A percentile compares a stretch with the other conserved stretches of the same genome.
Evolutionary conservation across 2,797 vertebrate genomes (phyloP).

Genomic region (Loriculus beryllinus): DNA sequence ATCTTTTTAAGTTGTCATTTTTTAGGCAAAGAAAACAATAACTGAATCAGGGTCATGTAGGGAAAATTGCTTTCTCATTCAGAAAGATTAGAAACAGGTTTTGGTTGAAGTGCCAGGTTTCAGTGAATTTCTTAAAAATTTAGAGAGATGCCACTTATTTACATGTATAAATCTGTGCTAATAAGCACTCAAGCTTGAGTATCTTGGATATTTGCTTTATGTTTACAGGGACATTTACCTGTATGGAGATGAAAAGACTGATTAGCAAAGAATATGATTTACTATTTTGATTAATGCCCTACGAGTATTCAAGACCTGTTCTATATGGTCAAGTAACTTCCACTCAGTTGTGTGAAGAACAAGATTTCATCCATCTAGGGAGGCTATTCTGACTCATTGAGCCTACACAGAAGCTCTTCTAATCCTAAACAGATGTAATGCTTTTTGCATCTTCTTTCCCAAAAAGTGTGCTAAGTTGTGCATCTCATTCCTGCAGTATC

Average conservation of each 20-base stretch:
- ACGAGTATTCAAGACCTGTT: background rate
- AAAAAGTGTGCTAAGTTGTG: background rate
- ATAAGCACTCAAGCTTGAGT: background rate
- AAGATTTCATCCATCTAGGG: background rate
- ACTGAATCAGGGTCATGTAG: conserved; percentile 16
- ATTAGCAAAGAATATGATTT: background rate
- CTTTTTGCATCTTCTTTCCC: background rate
- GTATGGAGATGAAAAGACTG: background rate
- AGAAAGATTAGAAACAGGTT: conserved; percentile 51
- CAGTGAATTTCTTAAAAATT: background rate
- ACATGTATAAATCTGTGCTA: background rate
- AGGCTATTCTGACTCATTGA: background rate
- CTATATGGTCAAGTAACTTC: background rate
- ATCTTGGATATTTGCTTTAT: background rate
- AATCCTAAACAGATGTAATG: background rate
- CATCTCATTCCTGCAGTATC: background rate
- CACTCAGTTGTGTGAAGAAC: background rate
- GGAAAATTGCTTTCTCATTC: conserved; percentile 53
- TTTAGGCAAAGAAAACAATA: conserved; percentile 42
- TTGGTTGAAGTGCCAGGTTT: background rate
- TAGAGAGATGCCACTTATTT: conserved; percentile 9
- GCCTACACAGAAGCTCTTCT: background rate
- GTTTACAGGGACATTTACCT: background rate
- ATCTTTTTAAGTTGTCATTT: conserved; percentile 34
- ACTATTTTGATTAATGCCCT: background rate